A percentile compares a stretch with the other conserved stretches of the same genome.
These are phyloP conservation scores for Hetaerina titia DNA, from an alignment of 2,888 invertebrate genomes.

Conservation along the genomic window DNA sequence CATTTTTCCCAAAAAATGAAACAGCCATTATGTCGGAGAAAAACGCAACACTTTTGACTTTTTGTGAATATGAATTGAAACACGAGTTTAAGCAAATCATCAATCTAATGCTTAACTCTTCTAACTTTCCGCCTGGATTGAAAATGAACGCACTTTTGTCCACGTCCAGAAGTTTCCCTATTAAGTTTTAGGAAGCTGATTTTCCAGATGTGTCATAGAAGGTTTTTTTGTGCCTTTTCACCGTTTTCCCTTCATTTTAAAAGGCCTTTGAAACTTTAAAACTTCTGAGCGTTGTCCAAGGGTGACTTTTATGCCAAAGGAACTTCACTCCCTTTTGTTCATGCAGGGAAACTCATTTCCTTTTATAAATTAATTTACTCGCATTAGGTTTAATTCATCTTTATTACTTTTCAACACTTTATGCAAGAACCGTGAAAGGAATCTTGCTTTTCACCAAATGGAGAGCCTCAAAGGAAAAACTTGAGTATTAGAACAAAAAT, in stretches of 20 bases:
- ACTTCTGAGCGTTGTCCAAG: not conserved
- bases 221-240: not conserved
- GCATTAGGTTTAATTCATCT: not conserved
- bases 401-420: not conserved
- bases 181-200: not conserved
- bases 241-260: not conserved
- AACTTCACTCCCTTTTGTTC: not conserved
- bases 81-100: too few relatives aligned
- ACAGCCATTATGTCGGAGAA: too few relatives aligned
- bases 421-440: not conserved
- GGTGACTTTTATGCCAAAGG: not conserved
- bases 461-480: not conserved
- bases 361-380: not conserved
- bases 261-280: not conserved
- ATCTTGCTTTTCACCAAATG: not conserved
- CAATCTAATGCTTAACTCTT: too few relatives aligned
- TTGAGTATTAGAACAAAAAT: too few relatives aligned
- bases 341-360: not conserved
- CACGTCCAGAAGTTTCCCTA: not conserved
- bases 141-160: too few relatives aligned
- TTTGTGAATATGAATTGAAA: too few relatives aligned
- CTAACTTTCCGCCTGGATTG: too few relatives aligned
- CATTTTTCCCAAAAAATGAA: too few relatives aligned
- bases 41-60: too few relatives aligned
- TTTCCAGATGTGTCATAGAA: not conserved